Evolutionary conservation across 2,888 invertebrate genomes (phyloP).

Genomic region (Sussaba pulchella): DNA sequence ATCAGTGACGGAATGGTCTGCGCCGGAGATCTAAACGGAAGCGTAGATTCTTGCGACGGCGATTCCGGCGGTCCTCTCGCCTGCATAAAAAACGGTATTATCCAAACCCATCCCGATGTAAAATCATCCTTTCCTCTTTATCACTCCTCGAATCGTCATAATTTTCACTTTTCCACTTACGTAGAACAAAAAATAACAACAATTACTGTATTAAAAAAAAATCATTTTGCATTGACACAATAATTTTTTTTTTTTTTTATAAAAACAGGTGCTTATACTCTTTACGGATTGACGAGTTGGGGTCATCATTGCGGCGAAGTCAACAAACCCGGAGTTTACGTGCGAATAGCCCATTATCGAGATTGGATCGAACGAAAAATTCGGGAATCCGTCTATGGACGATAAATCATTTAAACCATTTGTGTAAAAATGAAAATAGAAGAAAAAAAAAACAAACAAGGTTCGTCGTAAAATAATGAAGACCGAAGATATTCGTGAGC

Average conservation of each 20-base stretch:
- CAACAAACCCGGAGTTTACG: constrained; percentile 91
- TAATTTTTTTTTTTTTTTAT: neutral
- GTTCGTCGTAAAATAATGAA: constrained; percentile 36
- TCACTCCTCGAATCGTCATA: too few species aligned
- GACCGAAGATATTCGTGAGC: constrained; percentile 43
- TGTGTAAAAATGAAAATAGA: too few species aligned
- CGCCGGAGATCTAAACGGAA: constrained; percentile 91
- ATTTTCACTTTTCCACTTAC: too few species aligned
- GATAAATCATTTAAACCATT: too few species aligned
- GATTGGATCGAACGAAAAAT: constrained; percentile 89
- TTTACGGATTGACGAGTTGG: constrained; percentile 92
- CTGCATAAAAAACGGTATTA: constrained; percentile 88
- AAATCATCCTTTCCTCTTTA: too few species aligned
- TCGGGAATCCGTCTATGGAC: constrained; percentile 76
- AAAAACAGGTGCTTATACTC: constrained; percentile 87
- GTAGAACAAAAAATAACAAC: too few species aligned
- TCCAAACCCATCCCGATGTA: too few species aligned
- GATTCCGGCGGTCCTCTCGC: constrained; percentile 94
- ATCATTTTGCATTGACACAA: too few species aligned
- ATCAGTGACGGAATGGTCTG: constrained; percentile 92
- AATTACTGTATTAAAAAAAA: too few species aligned
- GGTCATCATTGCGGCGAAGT: constrained; percentile 91
- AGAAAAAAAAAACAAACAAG: too few species aligned
- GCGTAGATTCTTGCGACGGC: constrained; percentile 92
- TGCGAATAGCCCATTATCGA: constrained; percentile 88